These are phyloP conservation scores for Lagocephalus sceleratus DNA, from an alignment of 2,797 vertebrate genomes.

Conservation along the genomic window DNA sequence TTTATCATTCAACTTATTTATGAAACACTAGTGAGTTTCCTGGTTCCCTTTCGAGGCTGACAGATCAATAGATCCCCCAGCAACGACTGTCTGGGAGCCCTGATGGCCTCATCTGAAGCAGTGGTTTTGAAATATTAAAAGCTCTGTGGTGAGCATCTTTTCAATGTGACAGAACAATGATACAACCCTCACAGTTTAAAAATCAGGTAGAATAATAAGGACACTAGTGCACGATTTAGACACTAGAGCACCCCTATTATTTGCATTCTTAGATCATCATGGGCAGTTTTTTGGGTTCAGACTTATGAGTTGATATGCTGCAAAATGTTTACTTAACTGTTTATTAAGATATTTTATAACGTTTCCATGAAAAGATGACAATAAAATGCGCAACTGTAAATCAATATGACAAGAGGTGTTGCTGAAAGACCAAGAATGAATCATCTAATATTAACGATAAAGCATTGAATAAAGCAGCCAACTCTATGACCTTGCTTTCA, in stretches of 20 bases:
- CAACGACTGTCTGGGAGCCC: too few relatives aligned
- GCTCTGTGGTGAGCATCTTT: constrained; percentile 4
- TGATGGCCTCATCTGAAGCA: too few relatives aligned
- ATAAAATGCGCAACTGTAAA: constrained; percentile 14
- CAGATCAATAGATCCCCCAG: too few relatives aligned
- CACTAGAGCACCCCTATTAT: too few relatives aligned
- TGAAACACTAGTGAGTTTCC: too few relatives aligned
- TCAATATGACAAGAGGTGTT: constrained; percentile 3
- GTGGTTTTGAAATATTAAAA: too few relatives aligned
- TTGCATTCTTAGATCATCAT: too few relatives aligned
- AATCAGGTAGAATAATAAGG: too few relatives aligned
- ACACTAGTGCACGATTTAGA: too few relatives aligned
- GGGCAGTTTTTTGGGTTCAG: neutral
- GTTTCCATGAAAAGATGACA: constrained; percentile 21
- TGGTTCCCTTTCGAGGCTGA: too few relatives aligned
- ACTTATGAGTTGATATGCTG: neutral
- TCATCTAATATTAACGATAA: constrained; percentile 18
- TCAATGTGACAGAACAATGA: constrained; percentile 15
- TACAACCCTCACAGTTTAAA: neutral
- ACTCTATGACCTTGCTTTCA: constrained; percentile 29
- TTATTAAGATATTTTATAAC: neutral
- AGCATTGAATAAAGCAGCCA: constrained; percentile 6
- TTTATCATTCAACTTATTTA: too few relatives aligned
- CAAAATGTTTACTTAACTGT: too few relatives aligned
- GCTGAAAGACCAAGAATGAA: neutral